Base-by-base conservation (phyloP, 2,113 vertebrate species). In the Poeciliopsis occidentalis region DNA sequence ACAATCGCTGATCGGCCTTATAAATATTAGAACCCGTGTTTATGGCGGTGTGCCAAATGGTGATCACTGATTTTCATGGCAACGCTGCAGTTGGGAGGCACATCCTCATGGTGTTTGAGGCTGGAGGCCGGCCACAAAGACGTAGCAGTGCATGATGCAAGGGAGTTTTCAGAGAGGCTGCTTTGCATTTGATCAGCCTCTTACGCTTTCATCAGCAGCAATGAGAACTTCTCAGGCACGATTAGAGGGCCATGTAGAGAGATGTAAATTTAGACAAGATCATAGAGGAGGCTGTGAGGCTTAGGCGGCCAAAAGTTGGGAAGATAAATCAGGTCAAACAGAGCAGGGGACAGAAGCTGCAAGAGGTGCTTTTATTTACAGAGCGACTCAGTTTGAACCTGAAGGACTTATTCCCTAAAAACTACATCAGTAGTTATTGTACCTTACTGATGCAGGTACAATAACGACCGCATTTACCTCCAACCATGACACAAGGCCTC, bases 181-280 rank as follows among this genome's bases (percentile, higher is more conserved):
- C 57, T 83, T 87, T 87, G 83, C 79, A 86, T 91, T 84, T 87
- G 83, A 90, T 91, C 83, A 83, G 88, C 86, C 80, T 81, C 90
- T 76, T 79, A 71, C 80, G 67, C 87, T 91, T 89, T 90, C 83
- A 91, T 89, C 88, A 87, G 81, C 71, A 1, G 81, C 76, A 29
- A 84, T 84, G 84, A 92, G 86, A 92, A 89, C 82, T 90, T 67
- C 83, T 88, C 81, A 68, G 78, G 73, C 37, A 73, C 67, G 83
- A 89, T 88, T 87, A 90, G 83, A 76, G 83, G 79, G 74, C 71
- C 86, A 83, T 88, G 85, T 85, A 82, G 88, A 86, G 75, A 87
- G 87, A 91, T 88, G 89, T 92, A 87, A 86, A 90, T 90, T 85
- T 82, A 87, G 85, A 88, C 86, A 87, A 88, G 87, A 91, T 90